Evolutionary conservation across 2,113 vertebrate genomes (phyloP), one percentile per base, ranked within the genome.

Genomic region (Grallaria varia): DNA sequence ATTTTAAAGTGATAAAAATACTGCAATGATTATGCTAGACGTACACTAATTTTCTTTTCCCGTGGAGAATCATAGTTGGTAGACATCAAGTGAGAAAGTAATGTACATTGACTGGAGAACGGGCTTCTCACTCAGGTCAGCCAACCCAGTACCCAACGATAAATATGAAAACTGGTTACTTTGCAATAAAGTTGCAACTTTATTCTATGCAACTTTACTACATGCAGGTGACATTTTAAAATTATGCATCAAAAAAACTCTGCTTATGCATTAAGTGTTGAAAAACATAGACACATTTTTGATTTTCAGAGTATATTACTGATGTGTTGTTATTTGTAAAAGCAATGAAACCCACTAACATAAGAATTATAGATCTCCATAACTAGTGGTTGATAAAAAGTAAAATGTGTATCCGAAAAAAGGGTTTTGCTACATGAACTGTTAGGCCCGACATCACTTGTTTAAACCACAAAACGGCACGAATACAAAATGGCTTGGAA

Each of bases 1-100:
- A 40, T 45, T 87, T 87, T 62, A 95, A 84, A 95, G 33, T 84
- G 66, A 95, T 80, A 93, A 88, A 86, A 97, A 90, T 67, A 93
- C 30, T 39, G 16, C 55, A 87, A 79, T n/a, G 68, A 86, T 95
- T 90, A 96, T n/a, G 64, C 58, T 85, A 80, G 49, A 62, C 42
- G 76, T 89, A 71, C 2, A 64, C 30, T 37, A 35, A 33, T 86
- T 93, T 95, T 94, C 59, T 87, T 90, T 91, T 71, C 40, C n/a
- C 66, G 40, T 52, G 58, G 84, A 89, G 63, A 94, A 87, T 91
- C 16, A 23, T 6, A 49, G 56, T 18, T 75, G 12, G 33, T 5
- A 74, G 37, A 30, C 35, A 55, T 2, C 7, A 72, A 66, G 23
- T 15, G 16, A 79, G 42, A 88, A 93, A 59, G 24, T 19, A 64